Conservation (phyloP, 2,113 vertebrate species). For the Leiothrix lutea region DNA sequence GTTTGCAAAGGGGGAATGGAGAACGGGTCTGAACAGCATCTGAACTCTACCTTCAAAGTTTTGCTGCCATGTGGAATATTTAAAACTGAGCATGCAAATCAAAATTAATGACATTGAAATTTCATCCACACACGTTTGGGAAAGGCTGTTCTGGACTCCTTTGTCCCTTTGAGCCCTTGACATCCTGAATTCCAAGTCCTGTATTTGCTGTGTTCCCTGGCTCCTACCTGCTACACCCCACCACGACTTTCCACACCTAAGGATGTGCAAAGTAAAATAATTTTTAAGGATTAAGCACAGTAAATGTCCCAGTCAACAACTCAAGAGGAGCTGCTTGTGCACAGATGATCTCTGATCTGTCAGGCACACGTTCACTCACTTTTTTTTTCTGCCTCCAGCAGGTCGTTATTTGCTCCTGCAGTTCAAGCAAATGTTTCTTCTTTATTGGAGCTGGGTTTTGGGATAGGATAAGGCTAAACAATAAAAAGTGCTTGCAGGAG, state of each 20-base stretch:
- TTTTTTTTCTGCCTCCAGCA: background rate
- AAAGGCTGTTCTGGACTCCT: background rate
- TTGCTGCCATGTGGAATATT: background rate
- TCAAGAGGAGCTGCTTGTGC: background rate
- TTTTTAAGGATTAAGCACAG: background rate
- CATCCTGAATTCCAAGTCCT: background rate
- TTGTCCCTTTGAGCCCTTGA: background rate
- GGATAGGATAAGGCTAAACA: background rate
- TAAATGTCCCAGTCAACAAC: background rate
- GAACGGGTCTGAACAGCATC: background rate
- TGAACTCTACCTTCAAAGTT: background rate
- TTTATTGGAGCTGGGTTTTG: background rate
- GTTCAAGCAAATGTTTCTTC: background rate
- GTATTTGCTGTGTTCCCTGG: background rate
- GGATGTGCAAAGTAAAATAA: background rate
- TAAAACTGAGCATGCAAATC: background rate
- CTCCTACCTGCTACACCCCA: background rate
- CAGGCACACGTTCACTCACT: no score
- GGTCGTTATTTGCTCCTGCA: background rate
- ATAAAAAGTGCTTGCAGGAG: background rate
- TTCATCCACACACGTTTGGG: rapidly evolving
- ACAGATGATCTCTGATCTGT: background rate
- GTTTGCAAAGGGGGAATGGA: background rate
- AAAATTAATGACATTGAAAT: background rate
- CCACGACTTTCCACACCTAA: background rate